Evolutionary conservation across 2,113 vertebrate genomes (phyloP).

Genomic region (Hemibagrus wyckioides): DNA sequence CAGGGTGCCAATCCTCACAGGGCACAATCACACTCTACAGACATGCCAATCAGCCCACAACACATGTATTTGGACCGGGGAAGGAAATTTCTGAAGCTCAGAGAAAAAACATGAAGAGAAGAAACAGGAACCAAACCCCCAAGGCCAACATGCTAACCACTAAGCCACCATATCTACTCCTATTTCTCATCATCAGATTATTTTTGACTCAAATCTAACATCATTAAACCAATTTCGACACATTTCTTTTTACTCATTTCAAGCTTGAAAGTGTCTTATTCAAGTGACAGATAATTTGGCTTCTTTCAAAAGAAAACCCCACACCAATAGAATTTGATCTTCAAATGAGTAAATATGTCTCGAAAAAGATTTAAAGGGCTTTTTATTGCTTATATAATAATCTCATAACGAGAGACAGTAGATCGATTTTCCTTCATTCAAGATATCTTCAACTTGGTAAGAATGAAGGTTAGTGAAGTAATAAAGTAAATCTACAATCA

Average conservation of each 20-base stretch:
- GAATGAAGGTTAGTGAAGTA: too few species aligned
- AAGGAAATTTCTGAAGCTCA: too few species aligned
- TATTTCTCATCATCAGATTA: neutral
- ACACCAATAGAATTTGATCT: neutral
- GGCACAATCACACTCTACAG: too few species aligned
- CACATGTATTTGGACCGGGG: too few species aligned
- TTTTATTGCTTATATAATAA: neutral
- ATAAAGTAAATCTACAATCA: neutral
- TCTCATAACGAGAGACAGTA: neutral
- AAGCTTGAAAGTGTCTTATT: neutral
- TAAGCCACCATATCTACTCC: too few species aligned
- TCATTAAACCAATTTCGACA: neutral
- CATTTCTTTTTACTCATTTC: too few species aligned
- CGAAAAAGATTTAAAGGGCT: neutral
- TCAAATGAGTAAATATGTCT: neutral
- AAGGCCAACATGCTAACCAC: too few species aligned
- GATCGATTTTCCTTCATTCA: neutral
- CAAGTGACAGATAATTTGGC: neutral
- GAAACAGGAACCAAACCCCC: too few species aligned
- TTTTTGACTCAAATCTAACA: neutral
- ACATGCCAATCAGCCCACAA: too few species aligned
- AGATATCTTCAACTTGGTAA: neutral
- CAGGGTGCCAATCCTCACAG: too few species aligned
- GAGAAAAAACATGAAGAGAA: too few species aligned
- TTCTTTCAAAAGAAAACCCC: neutral